Conservation (phyloP, 2,113 vertebrate species). For the Tachycineta bicolor region DNA sequence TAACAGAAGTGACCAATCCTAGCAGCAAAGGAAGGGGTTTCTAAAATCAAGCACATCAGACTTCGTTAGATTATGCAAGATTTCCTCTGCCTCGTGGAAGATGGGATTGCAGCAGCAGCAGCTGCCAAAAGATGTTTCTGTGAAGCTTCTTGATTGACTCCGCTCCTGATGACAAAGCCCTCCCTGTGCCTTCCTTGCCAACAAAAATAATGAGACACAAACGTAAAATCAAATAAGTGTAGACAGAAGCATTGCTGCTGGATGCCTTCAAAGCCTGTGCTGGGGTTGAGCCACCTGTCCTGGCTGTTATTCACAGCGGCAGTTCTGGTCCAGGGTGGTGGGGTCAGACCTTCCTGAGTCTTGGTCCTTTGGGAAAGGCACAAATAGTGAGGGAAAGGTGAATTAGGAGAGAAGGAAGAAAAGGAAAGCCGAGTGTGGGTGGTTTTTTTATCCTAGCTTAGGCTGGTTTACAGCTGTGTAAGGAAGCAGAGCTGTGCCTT, state of each 20-base stretch:
- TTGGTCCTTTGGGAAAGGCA: background rate
- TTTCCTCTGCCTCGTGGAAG: background rate
- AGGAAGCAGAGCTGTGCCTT: background rate
- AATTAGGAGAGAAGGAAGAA: background rate
- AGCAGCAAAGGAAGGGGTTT: background rate
- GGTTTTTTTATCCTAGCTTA: background rate
- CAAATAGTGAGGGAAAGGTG: background rate
- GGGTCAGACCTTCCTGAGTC: background rate
- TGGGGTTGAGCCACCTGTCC: background rate
- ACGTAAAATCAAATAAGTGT: background rate
- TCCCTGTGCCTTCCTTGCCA: background rate
- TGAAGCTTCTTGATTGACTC: background rate
- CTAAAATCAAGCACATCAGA: background rate
- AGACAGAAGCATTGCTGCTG: background rate
- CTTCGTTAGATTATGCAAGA: background rate
- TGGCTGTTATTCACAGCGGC: background rate
- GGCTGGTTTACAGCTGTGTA: background rate
- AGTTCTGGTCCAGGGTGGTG: background rate
- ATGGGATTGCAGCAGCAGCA: background rate
- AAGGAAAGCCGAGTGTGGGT: background rate
- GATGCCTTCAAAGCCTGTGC: background rate
- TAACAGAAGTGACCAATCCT: background rate
- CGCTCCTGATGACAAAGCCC: background rate
- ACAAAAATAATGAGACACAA: background rate
- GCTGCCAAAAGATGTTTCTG: background rate